Evolutionary conservation across 2,888 invertebrate genomes (phyloP).

Genomic region (Melipona beecheii): DNA sequence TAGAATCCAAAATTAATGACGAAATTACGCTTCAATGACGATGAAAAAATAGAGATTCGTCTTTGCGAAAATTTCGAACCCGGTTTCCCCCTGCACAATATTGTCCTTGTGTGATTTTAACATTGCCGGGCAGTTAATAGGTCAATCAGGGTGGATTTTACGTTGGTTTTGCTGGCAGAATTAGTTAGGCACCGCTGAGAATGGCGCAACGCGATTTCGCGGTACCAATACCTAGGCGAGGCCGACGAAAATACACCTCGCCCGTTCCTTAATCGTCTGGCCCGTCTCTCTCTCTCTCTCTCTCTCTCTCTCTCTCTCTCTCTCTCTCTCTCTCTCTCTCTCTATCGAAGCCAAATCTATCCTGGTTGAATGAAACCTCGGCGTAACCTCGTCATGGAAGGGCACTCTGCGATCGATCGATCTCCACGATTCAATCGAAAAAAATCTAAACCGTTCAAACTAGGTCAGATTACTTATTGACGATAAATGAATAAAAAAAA

Average conservation of each 20-base stretch:
- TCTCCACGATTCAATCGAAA: not conserved
- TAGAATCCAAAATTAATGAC: not conserved
- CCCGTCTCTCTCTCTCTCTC: slow-evolving; percentile 33
- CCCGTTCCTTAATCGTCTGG: slow-evolving; percentile 47
- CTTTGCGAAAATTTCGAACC: no score
- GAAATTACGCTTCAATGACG: no score
- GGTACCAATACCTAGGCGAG: slow-evolving; percentile 46
- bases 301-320: slow-evolving; percentile 39
- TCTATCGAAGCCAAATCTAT: slow-evolving; percentile 44
- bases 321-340: slow-evolving; percentile 39
- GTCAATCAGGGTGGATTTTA: not conserved
- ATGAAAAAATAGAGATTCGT: no score
- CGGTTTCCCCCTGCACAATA: no score
- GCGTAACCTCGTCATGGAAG: not conserved
- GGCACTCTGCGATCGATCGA: not conserved
- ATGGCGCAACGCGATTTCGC: slow-evolving; percentile 55
- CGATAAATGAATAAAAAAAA: no score
- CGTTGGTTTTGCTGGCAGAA: slow-evolving; percentile 3
- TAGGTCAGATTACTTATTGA: no score
- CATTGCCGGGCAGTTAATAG: not conserved
- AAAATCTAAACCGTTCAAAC: not conserved
- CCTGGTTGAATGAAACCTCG: not conserved
- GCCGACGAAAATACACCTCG: slow-evolving; percentile 60
- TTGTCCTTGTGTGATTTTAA: not conserved
- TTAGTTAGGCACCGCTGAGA: slow-evolving; percentile 34